These are phyloP conservation scores for Manis javanica DNA, from an alignment of 2,797 vertebrate species.

Conservation along the genomic window DNA sequence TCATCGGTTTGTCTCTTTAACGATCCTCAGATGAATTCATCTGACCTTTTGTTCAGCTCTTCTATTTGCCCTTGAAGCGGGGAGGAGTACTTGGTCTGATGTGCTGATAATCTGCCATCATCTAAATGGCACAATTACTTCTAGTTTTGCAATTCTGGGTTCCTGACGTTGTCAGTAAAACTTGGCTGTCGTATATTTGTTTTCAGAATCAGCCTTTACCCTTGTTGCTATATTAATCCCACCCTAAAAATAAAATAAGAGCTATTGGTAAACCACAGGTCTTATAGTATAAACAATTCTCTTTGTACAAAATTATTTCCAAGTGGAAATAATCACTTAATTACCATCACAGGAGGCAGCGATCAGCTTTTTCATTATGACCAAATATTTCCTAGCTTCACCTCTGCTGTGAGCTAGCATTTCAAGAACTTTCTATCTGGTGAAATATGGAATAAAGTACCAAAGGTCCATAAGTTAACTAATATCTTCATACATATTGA, in stretches of 20 bases:
- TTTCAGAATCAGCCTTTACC: not conserved
- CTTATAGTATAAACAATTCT: not conserved
- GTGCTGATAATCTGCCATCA: not conserved
- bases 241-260: not conserved
- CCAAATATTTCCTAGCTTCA: not conserved
- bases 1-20: not conserved
- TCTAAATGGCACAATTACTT: not conserved
- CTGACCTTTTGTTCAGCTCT: not conserved
- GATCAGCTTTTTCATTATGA: not conserved
- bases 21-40: not conserved
- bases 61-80: not conserved
- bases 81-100: not conserved
- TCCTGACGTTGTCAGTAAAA: not conserved
- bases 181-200: not conserved
- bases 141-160: not conserved
- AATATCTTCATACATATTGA: not conserved
- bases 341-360: not conserved
- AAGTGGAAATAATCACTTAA: not conserved
- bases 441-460: not conserved
- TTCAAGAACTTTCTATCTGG: slow-evolving; percentile 38
- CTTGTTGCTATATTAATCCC: not conserved
- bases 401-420: not conserved
- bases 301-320: not conserved
- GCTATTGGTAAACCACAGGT: not conserved
- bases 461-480: not conserved